Base-by-base conservation (phyloP, 2,888 invertebrate species). In the Xylota segnis region DNA sequence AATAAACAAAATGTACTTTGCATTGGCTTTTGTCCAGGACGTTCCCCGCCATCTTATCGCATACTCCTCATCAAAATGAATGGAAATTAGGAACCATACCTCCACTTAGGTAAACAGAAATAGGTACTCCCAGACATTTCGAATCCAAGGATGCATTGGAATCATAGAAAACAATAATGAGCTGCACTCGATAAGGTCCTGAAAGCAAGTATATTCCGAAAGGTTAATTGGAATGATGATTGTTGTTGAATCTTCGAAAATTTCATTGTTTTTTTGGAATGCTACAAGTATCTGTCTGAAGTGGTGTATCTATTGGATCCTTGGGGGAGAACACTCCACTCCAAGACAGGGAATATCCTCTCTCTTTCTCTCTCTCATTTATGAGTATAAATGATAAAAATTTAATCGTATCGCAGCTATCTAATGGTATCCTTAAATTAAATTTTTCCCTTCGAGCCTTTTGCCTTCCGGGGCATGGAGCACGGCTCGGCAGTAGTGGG, bases 391-490 rank as follows among this genome's bases (percentile, higher is more conserved):
- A 54, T 43, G 43, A 47, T 43, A 68, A 43, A 68, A 68, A 56
- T 43, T 54, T 68, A 56, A 68, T 68, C 56, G 68, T 56, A 43
- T 68, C 54, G n/a, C n/a, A 43, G 54, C 68, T 68, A 66, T 66
- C 54, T 68, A 56, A 68, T 68, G 68, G 29, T 56, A 68, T 68
- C 54, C 68, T 68, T 68, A 68, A 43, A 68, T 68, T 29, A 56
- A 56, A 68, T 68, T 54, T 56, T 40, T 43, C 43, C 68, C 68
- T 43, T 68, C 32, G 18, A 43, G 43, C 32, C 29, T 10, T 14
- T 56, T 29, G 40, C 54, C 43, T 37, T 23, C 37, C n/a, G 27
- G 52, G 6, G 32, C 40, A 5, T 7, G 65, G 47, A 12, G 18
- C 50, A 7, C 18, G 65, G 32, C 65, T 23, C n/a, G n/a, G 23